Evolutionary conservation across 2,113 vertebrate species (phyloP).

Genomic region (Centropus bengalensis): DNA sequence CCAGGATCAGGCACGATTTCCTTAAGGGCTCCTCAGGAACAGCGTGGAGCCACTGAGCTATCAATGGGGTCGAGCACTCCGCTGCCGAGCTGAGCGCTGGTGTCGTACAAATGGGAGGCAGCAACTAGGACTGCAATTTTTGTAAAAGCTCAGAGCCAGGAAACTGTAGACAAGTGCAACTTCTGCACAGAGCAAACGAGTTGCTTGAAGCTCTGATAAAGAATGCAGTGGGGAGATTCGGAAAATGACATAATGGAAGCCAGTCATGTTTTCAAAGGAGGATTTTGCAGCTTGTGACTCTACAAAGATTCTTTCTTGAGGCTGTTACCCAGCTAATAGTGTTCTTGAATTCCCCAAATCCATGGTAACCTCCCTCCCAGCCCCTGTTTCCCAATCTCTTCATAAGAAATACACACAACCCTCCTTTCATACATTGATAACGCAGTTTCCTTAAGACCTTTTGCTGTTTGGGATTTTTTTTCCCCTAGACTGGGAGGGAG

Average conservation of each 20-base stretch:
- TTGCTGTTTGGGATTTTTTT: background rate
- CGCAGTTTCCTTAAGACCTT: constrained; percentile 8
- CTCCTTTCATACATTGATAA: background rate
- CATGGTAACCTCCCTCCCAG: constrained; percentile 37
- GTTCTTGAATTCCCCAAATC: background rate
- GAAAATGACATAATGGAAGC: background rate
- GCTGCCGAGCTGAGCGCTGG: background rate
- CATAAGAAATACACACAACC: background rate
- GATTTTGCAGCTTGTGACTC: background rate
- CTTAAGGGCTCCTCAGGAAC: background rate
- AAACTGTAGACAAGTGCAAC: background rate
- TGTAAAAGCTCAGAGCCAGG: background rate
- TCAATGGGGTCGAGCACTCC: accelerated
- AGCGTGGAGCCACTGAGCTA: background rate
- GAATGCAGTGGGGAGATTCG: background rate
- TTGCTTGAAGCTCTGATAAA: background rate
- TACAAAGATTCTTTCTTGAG: background rate
- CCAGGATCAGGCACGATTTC: background rate
- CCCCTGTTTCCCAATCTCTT: background rate
- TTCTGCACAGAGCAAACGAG: background rate
- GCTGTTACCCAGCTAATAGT: background rate
- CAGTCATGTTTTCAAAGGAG: background rate
- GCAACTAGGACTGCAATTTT: background rate
- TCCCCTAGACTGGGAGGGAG: background rate
- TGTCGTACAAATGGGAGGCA: background rate